Conservation (phyloP, 2,888 invertebrate species). For the Lithophane ornitopus region DNA sequence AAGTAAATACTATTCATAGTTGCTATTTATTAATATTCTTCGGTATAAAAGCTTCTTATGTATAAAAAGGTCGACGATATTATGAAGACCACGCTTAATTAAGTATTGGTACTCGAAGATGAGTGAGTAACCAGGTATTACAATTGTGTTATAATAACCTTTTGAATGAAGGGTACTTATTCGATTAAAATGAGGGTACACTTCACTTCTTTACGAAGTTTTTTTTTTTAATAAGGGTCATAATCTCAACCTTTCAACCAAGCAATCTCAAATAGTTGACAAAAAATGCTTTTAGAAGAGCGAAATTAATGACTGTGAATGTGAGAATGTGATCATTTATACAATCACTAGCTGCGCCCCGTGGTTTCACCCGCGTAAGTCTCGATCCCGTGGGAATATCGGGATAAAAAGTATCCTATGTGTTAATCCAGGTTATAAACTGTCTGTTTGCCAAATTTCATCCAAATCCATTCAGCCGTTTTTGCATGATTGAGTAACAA, state of each 20-base stretch:
- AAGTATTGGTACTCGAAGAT: slow-evolving; percentile 12
- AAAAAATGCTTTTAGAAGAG: neutral
- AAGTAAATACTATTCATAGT: neutral
- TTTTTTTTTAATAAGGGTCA: slow-evolving; percentile 25
- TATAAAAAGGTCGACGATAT: slow-evolving; percentile 1
- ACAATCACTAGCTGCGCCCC: no score
- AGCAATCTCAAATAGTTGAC: neutral
- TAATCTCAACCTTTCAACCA: slow-evolving; percentile 22
- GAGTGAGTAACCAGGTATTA: slow-evolving; percentile 14
- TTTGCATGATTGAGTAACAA: no score
- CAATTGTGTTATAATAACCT: slow-evolving; percentile 33
- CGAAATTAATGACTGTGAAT: neutral
- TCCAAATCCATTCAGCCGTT: no score
- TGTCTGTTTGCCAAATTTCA: no score
- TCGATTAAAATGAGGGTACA: slow-evolving; percentile 20
- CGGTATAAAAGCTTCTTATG: neutral
- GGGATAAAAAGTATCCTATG: no score
- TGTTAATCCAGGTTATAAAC: no score
- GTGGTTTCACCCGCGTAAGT: no score
- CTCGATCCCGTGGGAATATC: no score
- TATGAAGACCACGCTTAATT: slow-evolving; percentile 1
- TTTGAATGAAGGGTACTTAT: slow-evolving; percentile 8
- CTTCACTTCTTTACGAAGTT: slow-evolving; percentile 10
- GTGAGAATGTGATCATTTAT: no score
- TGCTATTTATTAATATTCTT: neutral